These are phyloP conservation scores for Cliona cf. orientalis DNA, from an alignment of 37 sponge, comb jelly and placozoan genomes.

Conservation along the genomic window DNA sequence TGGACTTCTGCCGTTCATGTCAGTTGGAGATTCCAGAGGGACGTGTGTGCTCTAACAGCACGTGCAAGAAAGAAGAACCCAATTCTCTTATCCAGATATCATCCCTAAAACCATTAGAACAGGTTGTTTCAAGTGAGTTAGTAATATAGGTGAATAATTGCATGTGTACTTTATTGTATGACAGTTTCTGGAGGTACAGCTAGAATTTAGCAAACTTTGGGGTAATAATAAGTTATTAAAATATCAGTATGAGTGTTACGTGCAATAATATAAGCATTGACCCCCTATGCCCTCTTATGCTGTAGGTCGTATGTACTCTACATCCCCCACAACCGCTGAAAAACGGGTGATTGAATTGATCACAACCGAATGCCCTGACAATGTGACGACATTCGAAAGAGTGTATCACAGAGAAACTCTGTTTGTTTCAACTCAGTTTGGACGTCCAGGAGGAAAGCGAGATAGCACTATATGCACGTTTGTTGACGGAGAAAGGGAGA, in stretches of 20 bases:
- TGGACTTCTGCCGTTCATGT: constrained; percentile 6
- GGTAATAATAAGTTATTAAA: too few species aligned
- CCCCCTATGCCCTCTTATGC: not conserved
- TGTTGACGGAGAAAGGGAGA: not conserved
- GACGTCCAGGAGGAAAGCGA: constrained; percentile 2
- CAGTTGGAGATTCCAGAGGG: not conserved
- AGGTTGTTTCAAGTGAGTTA: not conserved
- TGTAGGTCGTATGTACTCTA: constrained; percentile 2
- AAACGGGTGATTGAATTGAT: not conserved
- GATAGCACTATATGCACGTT: constrained; percentile 11
- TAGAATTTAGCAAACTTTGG: too few species aligned
- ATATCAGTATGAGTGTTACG: not conserved
- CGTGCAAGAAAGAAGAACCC: not conserved
- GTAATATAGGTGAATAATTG: not conserved
- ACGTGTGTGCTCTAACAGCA: not conserved
- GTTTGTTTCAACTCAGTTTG: not conserved
- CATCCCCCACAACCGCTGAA: not conserved
- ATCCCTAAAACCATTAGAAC: not conserved
- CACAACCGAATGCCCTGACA: not conserved
- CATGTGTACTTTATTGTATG: not conserved
- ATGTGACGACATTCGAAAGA: not conserved
- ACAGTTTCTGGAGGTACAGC: too few species aligned
- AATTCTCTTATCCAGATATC: not conserved
- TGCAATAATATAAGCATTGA: not conserved
- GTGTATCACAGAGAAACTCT: not conserved